phyloP scores from a whole-genome alignment of 2,113 vertebrate genomes.

The Toxotes jaculatrix region DNA sequence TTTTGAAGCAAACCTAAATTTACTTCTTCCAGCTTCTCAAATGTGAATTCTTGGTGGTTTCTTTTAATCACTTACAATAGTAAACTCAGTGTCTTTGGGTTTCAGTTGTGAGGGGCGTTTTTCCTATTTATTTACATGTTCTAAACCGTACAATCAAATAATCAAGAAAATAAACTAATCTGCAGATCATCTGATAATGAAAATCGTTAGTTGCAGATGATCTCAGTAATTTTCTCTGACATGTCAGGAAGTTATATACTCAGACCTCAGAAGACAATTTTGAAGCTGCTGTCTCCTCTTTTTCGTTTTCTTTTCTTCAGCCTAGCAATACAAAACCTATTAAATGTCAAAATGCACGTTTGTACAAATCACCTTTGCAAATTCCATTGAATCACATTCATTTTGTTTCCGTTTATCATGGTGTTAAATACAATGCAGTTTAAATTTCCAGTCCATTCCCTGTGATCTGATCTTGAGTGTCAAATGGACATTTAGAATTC shows the following conservation, averaged over 20 bases:
- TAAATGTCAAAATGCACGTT: background rate
- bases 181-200: background rate
- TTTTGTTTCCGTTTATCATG: constrained; percentile 11
- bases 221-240: background rate
- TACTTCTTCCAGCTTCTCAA: background rate
- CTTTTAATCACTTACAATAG: background rate
- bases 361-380: background rate
- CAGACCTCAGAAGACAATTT: background rate
- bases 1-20: background rate
- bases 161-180: background rate
- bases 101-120: background rate
- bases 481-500: constrained; percentile 55
- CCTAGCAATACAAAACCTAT: constrained; percentile 4
- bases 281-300: background rate
- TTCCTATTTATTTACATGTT: too few species aligned
- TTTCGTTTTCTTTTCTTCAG: constrained; percentile 11
- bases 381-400: background rate
- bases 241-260: background rate
- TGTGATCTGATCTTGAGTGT: constrained; percentile 37
- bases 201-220: background rate
- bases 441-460: constrained; percentile 11
- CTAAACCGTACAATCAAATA: background rate
- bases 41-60: background rate
- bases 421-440: constrained; percentile 3
- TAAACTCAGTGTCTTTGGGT: background rate